A percentile compares a stretch with the other conserved stretches of the same genome.
phyloP scores from a whole-genome alignment of 2,888 invertebrate genomes.

The Norana najaformis region DNA sequence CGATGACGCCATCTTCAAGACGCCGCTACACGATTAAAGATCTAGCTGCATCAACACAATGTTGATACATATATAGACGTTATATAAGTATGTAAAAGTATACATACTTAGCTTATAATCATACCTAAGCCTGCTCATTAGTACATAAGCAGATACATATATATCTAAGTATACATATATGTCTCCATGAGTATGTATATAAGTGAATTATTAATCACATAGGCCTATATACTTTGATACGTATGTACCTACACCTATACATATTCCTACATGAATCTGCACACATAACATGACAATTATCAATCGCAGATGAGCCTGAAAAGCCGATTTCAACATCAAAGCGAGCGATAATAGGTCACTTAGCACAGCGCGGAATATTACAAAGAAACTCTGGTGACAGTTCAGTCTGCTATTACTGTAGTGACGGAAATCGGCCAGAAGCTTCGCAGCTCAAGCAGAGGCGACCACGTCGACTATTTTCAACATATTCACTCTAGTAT shows the following conservation, averaged over 20 bases:
- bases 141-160: too few species aligned
- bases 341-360: constrained; percentile 1
- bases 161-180: too few species aligned
- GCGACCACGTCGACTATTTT: background rate
- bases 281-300: background rate
- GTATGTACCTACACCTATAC: too few species aligned
- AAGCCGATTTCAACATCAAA: background rate
- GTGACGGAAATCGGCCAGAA: background rate
- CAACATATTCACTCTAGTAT: too few species aligned
- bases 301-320: background rate
- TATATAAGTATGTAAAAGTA: background rate
- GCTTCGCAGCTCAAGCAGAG: background rate
- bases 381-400: background rate
- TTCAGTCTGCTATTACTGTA: background rate
- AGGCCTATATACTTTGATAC: too few species aligned
- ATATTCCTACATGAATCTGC: background rate
- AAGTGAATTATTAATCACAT: too few species aligned
- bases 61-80: background rate
- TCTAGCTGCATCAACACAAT: background rate
- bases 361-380: background rate
- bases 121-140: too few species aligned
- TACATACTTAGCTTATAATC: background rate
- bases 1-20: background rate
- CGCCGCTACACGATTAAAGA: background rate
- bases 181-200: too few species aligned